Conservation (phyloP, 2,797 vertebrate genomes). For the Mormyrus proboscirostris region DNA sequence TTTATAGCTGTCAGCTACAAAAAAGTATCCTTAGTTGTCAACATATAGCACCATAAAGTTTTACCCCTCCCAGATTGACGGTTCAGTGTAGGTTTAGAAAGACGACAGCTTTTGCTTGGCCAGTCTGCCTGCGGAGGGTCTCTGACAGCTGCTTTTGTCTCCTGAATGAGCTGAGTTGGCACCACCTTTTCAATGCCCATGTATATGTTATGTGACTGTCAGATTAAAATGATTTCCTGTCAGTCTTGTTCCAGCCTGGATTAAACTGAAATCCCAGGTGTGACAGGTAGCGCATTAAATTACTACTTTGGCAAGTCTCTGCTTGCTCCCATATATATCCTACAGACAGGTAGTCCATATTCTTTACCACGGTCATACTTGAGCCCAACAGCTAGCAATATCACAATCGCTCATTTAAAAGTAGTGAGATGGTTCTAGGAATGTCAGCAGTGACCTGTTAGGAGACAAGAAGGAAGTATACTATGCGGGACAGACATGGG, state of each 20-base stretch:
- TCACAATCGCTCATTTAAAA: constrained; percentile 21
- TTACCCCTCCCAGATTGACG: not conserved
- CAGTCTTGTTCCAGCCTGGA: constrained; percentile 22
- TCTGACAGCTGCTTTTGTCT: constrained; percentile 29
- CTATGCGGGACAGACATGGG: not conserved
- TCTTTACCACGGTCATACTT: constrained; percentile 1
- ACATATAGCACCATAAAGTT: not conserved
- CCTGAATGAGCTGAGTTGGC: constrained; percentile 14
- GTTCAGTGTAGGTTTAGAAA: not conserved
- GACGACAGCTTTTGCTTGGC: not conserved
- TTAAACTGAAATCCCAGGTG: constrained; percentile 27
- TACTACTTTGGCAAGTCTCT: constrained; percentile 16
- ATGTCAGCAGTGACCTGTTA: constrained; percentile 7
- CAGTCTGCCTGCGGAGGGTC: not conserved
- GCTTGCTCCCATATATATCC: constrained; percentile 22
- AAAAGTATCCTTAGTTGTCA: not conserved
- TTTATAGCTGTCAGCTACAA: not conserved
- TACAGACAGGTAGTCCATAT: constrained; percentile 22
- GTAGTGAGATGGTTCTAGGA: not conserved
- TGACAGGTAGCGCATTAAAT: constrained; percentile 27
- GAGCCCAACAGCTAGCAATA: constrained; percentile 6
- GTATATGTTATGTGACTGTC: constrained; percentile 22
- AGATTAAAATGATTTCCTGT: constrained; percentile 34
- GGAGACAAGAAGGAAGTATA: not conserved
- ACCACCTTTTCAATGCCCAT: constrained; percentile 20